Evolutionary conservation across 92 coral and sea anemone species (phyloP).

Genomic region (Porites evermanni): DNA sequence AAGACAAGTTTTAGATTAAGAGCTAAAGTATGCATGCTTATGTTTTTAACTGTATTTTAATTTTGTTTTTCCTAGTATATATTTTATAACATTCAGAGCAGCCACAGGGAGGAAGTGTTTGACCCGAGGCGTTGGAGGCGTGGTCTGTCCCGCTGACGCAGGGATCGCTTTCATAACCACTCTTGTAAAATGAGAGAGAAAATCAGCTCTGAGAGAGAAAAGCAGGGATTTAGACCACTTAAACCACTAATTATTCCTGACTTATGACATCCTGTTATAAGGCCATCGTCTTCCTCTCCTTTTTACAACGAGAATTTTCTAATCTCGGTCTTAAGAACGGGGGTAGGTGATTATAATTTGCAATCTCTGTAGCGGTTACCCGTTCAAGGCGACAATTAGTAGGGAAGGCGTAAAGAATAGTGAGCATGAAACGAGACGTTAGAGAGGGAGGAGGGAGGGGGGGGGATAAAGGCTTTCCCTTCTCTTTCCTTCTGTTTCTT

Average conservation of each 20-base stretch:
- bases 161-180: neutral
- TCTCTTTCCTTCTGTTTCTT: no score
- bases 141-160: neutral
- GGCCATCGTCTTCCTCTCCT: no score
- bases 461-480: no score
- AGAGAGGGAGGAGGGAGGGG: no score
- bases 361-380: no score
- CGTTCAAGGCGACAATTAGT: no score
- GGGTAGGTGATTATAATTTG: no score
- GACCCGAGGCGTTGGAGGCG: neutral
- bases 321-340: no score
- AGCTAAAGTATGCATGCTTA: neutral
- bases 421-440: no score
- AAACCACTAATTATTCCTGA: neutral
- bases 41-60: neutral
- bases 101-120: neutral
- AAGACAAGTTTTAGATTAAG: neutral
- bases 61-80: neutral
- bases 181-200: neutral
- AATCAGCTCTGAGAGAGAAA: neutral
- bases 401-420: no score
- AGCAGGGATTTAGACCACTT: neutral
- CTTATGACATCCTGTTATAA: no score
- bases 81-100: neutral
- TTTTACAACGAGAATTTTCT: no score